phyloP scores from a whole-genome alignment of 2,113 vertebrate species.

The Stigmatopora nigra region DNA sequence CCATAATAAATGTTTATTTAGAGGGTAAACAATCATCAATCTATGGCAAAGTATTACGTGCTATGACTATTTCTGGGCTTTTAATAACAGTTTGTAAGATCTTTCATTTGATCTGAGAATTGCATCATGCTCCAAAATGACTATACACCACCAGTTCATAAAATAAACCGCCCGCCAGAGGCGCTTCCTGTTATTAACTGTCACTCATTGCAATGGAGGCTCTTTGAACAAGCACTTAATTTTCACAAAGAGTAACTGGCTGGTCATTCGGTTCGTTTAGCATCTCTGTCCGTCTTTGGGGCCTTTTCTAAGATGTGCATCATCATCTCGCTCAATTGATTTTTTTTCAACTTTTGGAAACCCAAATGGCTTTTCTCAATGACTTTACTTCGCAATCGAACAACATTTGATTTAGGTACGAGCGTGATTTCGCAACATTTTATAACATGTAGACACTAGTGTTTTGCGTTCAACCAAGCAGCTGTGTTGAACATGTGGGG shows the following conservation, averaged over 20 bases:
- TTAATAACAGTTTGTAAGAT: not conserved
- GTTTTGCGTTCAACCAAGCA: constrained; percentile 40
- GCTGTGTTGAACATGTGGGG: constrained; percentile 44
- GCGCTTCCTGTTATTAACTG: constrained; percentile 27
- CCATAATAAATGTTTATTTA: not conserved
- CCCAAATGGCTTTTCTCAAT: constrained; percentile 29
- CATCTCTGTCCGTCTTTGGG: constrained; percentile 21
- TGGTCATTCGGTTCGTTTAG: constrained; percentile 21
- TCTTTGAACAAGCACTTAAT: constrained; percentile 49
- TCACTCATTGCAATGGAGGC: constrained; percentile 41
- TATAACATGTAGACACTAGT: constrained; percentile 29
- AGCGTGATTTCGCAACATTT: constrained; percentile 9
- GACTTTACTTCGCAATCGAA: not conserved
- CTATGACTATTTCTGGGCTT: not conserved
- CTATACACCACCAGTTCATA: constrained; percentile 16
- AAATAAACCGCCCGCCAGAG: constrained; percentile 23
- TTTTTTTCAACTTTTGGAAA: constrained; percentile 8
- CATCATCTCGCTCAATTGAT: constrained; percentile 23
- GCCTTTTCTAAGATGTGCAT: not conserved
- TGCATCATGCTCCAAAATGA: not conserved
- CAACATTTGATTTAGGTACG: constrained; percentile 4
- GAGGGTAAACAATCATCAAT: not conserved
- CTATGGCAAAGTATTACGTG: not conserved
- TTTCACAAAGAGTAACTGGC: constrained; percentile 35
- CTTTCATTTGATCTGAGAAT: not conserved